Conservation (phyloP, 2,113 vertebrate genomes). For the Salvelinus fontinalis region DNA sequence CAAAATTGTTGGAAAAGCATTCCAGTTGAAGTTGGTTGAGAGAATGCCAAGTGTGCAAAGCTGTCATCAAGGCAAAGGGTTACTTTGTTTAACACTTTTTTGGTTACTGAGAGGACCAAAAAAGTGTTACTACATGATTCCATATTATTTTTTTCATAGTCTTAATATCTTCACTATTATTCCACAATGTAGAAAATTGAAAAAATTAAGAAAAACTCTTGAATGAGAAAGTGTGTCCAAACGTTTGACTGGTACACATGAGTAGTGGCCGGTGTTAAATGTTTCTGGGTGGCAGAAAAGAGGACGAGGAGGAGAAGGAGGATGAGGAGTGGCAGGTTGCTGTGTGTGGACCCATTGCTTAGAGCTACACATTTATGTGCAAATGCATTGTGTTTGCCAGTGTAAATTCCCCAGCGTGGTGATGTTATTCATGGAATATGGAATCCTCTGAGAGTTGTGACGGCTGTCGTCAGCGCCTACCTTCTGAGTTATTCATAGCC, state of each 20-base stretch:
- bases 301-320: constrained; percentile 15
- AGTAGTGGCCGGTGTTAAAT: constrained; percentile 20
- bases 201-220: no score
- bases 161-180: no score
- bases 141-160: no score
- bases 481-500: constrained; percentile 58
- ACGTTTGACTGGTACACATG: not conserved
- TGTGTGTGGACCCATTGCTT: constrained; percentile 24
- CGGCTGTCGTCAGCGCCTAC: constrained; percentile 33
- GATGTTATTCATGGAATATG: constrained; percentile 68
- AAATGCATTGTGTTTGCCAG: constrained; percentile 50
- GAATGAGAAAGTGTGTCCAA: no score
- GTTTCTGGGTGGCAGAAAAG: not conserved
- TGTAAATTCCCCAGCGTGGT: constrained; percentile 41
- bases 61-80: no score
- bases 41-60: no score
- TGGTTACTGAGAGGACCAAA: no score
- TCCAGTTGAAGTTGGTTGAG: no score
- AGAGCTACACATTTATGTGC: constrained; percentile 57
- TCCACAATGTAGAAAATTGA: no score
- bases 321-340: constrained; percentile 21
- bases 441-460: constrained; percentile 47
- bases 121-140: no score
- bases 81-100: no score
- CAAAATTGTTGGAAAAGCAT: no score